Conservation (phyloP, 2,888 invertebrate species). For the Athrips mouffetella region DNA sequence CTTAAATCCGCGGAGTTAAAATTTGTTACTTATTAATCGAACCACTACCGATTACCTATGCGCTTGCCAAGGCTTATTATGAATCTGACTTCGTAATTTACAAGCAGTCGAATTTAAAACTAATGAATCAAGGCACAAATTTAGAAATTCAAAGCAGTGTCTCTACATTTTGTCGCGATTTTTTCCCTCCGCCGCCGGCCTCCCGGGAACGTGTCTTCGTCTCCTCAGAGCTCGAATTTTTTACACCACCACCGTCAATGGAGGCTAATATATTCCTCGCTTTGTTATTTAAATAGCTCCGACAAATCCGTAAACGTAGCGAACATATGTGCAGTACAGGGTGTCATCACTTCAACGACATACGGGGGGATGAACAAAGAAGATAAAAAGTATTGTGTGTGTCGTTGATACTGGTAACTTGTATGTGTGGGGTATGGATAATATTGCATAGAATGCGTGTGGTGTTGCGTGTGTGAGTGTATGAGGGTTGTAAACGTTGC, state of each 20-base stretch:
- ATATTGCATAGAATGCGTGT: conserved; percentile 34
- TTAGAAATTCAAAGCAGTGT: not conserved
- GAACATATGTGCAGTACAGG: conserved; percentile 31
- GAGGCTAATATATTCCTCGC: conserved; percentile 32
- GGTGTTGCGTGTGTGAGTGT: conserved; percentile 33
- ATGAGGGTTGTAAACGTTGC: conserved; percentile 55
- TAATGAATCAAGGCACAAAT: not conserved
- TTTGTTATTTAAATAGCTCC: conserved; percentile 37
- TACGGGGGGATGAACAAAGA: conserved; percentile 52
- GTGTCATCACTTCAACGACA: conserved; percentile 40
- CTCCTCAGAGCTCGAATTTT: conserved; percentile 30
- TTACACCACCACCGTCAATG: conserved; percentile 29
- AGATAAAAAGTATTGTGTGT: conserved; percentile 65
- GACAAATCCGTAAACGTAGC: conserved; percentile 29
- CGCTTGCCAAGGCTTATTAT: too few species aligned
- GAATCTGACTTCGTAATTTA: too few species aligned
- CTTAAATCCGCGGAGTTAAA: too few species aligned
- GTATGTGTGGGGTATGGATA: conserved; percentile 44
- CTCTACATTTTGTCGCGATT: conserved; percentile 1
- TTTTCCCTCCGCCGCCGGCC: conserved; percentile 19
- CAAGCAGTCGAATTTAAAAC: too few species aligned
- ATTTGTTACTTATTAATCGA: too few species aligned
- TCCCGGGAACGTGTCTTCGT: conserved; percentile 45
- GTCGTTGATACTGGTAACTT: conserved; percentile 39
- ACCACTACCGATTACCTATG: too few species aligned